Conservation (phyloP, 2,888 invertebrate genomes). For the Phyto melanocephala region DNA sequence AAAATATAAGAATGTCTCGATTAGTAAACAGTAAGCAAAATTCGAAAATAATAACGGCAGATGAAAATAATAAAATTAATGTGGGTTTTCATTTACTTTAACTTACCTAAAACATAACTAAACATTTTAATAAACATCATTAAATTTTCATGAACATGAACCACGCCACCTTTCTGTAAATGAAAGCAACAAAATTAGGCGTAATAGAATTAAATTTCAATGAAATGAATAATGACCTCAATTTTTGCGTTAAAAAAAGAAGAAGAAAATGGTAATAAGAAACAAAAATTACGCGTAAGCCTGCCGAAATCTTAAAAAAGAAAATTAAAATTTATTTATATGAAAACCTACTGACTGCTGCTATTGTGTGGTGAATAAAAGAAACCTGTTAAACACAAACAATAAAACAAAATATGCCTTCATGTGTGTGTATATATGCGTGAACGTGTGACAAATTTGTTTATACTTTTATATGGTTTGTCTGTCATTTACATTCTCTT, state of each 20-base stretch:
- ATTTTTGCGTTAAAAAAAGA: constrained; percentile 14
- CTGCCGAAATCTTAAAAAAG: not conserved
- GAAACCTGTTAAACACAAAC: constrained; percentile 36
- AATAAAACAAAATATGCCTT: not conserved
- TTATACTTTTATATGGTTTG: not conserved
- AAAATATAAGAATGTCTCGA: constrained; percentile 13
- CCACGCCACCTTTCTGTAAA: not conserved
- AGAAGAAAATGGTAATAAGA: too few relatives aligned
- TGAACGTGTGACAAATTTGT: not conserved
- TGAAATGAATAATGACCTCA: constrained; percentile 51
- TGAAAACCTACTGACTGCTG: too few relatives aligned
- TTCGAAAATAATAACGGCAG: constrained; percentile 3
- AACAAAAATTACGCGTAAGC: not conserved
- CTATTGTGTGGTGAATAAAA: constrained; percentile 8
- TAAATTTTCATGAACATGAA: constrained; percentile 13
- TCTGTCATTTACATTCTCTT: constrained; percentile 43
- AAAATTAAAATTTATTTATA: too few relatives aligned
- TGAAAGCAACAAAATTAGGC: not conserved
- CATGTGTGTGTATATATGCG: not conserved
- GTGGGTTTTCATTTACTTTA: not conserved
- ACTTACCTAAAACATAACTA: not conserved
- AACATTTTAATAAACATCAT: constrained; percentile 48
- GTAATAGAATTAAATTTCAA: constrained; percentile 46
- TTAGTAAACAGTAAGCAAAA: constrained; percentile 1
- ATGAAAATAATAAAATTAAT: constrained; percentile 21